phyloP scores from a whole-genome alignment of 2,113 vertebrate genomes.

The Tympanuchus pallidicinctus region DNA sequence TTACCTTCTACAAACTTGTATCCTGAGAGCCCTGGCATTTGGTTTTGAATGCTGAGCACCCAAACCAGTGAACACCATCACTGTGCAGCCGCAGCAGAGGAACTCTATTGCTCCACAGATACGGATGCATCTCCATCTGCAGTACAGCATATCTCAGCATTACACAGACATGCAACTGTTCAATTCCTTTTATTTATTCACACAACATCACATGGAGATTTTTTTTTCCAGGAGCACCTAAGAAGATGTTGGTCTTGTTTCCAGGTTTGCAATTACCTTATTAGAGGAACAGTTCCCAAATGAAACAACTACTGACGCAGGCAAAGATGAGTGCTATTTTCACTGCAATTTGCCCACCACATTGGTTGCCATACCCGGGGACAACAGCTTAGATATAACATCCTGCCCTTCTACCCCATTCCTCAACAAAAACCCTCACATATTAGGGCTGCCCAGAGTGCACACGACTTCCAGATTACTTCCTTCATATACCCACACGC shows the following conservation, averaged over 20 bases:
- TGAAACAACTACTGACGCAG: background rate
- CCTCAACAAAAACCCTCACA: background rate
- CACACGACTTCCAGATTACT: background rate
- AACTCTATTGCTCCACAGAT: background rate
- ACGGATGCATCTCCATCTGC: background rate
- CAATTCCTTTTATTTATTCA: background rate
- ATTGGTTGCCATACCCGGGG: background rate
- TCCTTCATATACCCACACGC: background rate
- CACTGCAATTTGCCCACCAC: background rate
- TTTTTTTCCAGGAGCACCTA: background rate
- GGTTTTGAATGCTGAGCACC: background rate
- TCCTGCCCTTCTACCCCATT: too few relatives aligned
- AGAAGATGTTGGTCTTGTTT: background rate
- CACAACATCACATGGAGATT: fast-evolving
- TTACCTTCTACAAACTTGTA: background rate
- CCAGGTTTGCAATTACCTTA: background rate
- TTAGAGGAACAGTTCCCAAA: background rate
- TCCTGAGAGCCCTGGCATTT: fast-evolving
- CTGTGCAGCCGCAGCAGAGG: background rate
- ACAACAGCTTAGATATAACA: background rate
- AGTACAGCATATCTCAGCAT: background rate
- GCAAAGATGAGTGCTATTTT: background rate
- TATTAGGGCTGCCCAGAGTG: too few relatives aligned
- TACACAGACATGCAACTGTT: background rate
- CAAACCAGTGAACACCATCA: too few relatives aligned